A percentile compares a stretch with the other conserved stretches of the same genome.
Evolutionary conservation across 2,888 invertebrate species (phyloP).

Genomic region (Eustalomyia histrio): DNA sequence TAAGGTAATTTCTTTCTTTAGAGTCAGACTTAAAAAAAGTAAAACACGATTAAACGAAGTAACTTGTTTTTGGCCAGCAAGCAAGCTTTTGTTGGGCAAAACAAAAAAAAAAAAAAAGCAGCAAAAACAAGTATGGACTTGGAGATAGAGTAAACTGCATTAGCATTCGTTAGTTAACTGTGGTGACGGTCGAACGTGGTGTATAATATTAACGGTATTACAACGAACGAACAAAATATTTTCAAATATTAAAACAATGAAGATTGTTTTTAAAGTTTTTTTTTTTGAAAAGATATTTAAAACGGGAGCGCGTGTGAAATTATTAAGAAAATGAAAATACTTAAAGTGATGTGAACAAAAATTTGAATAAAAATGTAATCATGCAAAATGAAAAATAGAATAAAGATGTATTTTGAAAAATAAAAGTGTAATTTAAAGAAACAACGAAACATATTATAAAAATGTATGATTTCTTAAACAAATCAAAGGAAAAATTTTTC

Average conservation of each 20-base stretch:
- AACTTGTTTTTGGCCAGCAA: constrained; percentile 57
- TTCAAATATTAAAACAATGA: constrained; percentile 12
- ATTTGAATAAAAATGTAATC: neutral
- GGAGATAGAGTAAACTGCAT: constrained; percentile 49
- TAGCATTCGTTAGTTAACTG: constrained; percentile 70
- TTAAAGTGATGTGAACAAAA: neutral
- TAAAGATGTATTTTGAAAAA: neutral
- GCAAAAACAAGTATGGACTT: constrained; percentile 59
- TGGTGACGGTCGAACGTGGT: constrained; percentile 69
- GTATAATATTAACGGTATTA: constrained; percentile 53
- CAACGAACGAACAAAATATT: constrained; percentile 4
- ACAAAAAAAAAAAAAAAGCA: constrained; percentile 12
- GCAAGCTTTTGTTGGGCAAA: constrained; percentile 37
- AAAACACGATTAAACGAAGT: constrained; percentile 13
- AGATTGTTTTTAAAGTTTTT: constrained; percentile 15
- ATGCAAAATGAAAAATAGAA: neutral
- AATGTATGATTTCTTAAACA: constrained; percentile 2
- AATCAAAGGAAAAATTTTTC: neutral
- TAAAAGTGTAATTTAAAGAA: neutral
- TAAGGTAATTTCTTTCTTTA: constrained; percentile 46
- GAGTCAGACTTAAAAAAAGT: neutral
- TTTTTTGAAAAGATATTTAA: neutral
- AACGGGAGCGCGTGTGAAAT: constrained; percentile 11
- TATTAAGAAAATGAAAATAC: constrained; percentile 1
- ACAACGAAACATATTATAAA: neutral